These are phyloP conservation scores for Halichoerus grypus DNA, from an alignment of 2,113 vertebrate genomes.

Conservation along the genomic window DNA sequence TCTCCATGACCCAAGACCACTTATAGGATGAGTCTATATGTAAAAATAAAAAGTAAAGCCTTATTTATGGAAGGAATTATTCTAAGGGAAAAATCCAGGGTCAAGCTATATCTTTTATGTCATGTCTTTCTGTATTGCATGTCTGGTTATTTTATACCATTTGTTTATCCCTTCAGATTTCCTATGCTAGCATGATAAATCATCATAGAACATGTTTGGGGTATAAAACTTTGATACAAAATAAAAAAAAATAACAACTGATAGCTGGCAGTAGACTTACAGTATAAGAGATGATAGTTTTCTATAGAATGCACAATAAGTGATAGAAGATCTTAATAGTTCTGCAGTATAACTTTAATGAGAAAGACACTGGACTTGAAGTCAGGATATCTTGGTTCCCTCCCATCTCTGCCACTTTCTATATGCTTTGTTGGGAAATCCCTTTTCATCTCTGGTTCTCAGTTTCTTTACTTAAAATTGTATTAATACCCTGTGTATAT, in stretches of 20 bases:
- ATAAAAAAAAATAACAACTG: background rate
- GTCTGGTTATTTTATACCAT: slow-evolving; percentile 67
- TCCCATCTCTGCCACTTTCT: background rate
- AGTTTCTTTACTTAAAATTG: background rate
- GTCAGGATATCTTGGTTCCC: background rate
- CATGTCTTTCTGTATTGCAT: slow-evolving; percentile 65
- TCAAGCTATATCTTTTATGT: slow-evolving; percentile 71
- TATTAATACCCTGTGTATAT: background rate
- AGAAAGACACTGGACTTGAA: background rate
- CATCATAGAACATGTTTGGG: slow-evolving; percentile 68
- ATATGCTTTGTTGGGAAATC: background rate
- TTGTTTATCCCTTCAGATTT: slow-evolving; percentile 80
- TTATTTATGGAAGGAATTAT: slow-evolving; percentile 78
- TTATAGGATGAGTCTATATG: background rate
- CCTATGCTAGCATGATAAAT: slow-evolving; percentile 73
- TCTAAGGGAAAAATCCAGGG: slow-evolving; percentile 79
- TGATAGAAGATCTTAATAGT: background rate
- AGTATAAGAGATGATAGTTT: background rate
- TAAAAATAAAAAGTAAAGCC: slow-evolving; percentile 69
- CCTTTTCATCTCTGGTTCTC: background rate
- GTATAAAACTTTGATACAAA: slow-evolving; percentile 53
- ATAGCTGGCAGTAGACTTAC: background rate
- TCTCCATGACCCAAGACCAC: slow-evolving; percentile 50
- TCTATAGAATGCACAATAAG: background rate
- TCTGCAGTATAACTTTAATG: background rate